Evolutionary conservation across 2,888 invertebrate species (phyloP), one percentile per base, ranked within the genome.

Genomic region (Cremastinae sp.): DNA sequence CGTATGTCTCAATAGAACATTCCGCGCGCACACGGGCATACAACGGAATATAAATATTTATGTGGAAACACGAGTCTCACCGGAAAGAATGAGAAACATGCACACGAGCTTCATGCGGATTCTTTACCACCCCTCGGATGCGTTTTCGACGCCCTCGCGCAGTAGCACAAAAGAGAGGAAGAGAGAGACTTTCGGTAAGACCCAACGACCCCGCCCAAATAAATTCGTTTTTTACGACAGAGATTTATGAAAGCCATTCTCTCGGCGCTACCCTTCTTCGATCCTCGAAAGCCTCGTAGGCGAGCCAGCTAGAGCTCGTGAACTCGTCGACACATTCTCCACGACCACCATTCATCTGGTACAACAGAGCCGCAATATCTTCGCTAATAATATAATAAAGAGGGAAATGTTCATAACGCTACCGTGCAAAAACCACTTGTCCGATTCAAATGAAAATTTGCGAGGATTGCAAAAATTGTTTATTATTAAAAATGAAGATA

Each of bases 191-290:
- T 39, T 51, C 41, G 39, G 12, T 53, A 45, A 55, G 62, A 70
- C 79, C 83, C 80, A 70, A 49, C 71, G 66, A 73, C 78, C 79
- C 80, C 69, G 84, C 83, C 85, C 81, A 83, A 88, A 89, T 89
- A 89, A 89, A 89, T 89, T 88, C 88, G 86, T 86, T 88, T 89
- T 89, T 89, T 89, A 88, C 86, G 88, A 88, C 88, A 83, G 85
- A 88, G 89, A 89, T 89, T 88, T 89, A 88, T 89, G 85, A 88
- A 87, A 87, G 87, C 86, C 85, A 86, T 87, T 88, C 83, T 83
- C 81, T 80, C 76, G 72, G 78, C 79, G 79, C 79, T 73, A 73
- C 70, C 68, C 80, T 77, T 75, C 73, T 61, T 73, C 68, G 37
- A 47, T 65, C 55, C 45, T 58, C 41, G 16, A 51, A 41, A 58